A percentile compares a stretch with the other conserved stretches of the same genome.
Evolutionary conservation across 2,797 vertebrate species (phyloP).

Genomic region (Florisuga fusca): DNA sequence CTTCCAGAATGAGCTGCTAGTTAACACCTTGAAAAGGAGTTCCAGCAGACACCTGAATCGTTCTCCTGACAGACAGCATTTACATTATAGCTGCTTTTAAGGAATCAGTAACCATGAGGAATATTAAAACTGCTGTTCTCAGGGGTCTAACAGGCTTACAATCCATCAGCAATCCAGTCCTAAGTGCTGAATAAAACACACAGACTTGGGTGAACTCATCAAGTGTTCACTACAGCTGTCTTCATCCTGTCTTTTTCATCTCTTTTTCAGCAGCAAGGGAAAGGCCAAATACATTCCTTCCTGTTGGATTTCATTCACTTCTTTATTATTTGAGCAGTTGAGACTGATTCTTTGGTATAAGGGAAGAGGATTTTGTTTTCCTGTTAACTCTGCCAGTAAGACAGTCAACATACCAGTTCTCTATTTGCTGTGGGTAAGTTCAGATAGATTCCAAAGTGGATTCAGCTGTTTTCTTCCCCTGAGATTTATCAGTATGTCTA

Average conservation of each 20-base stretch:
- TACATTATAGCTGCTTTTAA: neutral
- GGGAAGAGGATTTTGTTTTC: neutral
- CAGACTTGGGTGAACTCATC: neutral
- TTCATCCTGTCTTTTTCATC: neutral
- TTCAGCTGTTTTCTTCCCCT: neutral
- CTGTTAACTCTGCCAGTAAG: neutral
- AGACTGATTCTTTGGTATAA: neutral
- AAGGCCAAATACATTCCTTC: neutral
- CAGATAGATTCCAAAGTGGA: neutral
- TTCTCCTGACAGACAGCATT: neutral
- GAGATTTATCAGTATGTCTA: neutral
- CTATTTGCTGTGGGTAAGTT: neutral
- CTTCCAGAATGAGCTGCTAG: neutral
- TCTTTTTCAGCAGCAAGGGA: neutral
- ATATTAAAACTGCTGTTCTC: neutral
- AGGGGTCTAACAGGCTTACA: neutral
- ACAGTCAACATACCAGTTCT: neutral
- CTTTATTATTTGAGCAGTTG: neutral
- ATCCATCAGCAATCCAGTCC: neutral
- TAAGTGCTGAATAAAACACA: neutral
- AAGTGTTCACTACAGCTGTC: neutral
- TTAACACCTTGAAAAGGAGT: neutral
- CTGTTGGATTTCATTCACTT: neutral
- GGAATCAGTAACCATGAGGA: neutral
- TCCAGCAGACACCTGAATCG: neutral